Conservation (phyloP, 2,888 invertebrate species). For the Euproctis similis region DNA sequence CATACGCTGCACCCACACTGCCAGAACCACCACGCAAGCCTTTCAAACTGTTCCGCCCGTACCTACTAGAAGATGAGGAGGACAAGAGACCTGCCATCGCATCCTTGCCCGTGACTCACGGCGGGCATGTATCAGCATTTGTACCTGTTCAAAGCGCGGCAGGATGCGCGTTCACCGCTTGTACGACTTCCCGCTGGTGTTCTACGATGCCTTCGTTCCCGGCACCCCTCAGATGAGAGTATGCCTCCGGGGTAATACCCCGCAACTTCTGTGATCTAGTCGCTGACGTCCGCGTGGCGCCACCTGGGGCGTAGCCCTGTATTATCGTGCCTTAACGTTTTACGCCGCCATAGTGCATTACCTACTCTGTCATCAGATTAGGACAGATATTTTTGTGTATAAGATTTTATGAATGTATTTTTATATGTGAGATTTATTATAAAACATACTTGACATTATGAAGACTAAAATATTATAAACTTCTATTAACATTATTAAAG, state of each 20-base stretch:
- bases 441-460: slow-evolving; percentile 66
- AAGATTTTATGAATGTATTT: slow-evolving; percentile 67
- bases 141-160: slow-evolving; percentile 64
- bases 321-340: slow-evolving; percentile 69
- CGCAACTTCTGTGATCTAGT: slow-evolving; percentile 69
- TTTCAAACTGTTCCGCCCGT: slow-evolving; percentile 86
- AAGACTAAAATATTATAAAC: slow-evolving; percentile 61
- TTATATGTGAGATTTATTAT: slow-evolving; percentile 73
- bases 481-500: slow-evolving; percentile 51
- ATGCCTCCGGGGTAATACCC: slow-evolving; percentile 55
- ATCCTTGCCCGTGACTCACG: slow-evolving; percentile 49
- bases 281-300: slow-evolving; percentile 69
- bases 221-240: slow-evolving; percentile 65
- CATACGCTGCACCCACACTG: slow-evolving; percentile 36
- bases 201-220: slow-evolving; percentile 78
- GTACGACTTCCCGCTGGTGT: slow-evolving; percentile 78
- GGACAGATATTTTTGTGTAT: slow-evolving; percentile 70
- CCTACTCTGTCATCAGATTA: slow-evolving; percentile 56
- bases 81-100: slow-evolving; percentile 54
- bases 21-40: slow-evolving; percentile 73
- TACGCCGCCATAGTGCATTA: slow-evolving; percentile 74
- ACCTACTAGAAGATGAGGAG: slow-evolving; percentile 80
- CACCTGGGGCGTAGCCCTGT: slow-evolving; percentile 71
- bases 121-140: slow-evolving; percentile 64
- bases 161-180: slow-evolving; percentile 53